Base-by-base conservation (phyloP, 1,140 invertebrate species). In the Drosophila nigromelanica region DNA sequence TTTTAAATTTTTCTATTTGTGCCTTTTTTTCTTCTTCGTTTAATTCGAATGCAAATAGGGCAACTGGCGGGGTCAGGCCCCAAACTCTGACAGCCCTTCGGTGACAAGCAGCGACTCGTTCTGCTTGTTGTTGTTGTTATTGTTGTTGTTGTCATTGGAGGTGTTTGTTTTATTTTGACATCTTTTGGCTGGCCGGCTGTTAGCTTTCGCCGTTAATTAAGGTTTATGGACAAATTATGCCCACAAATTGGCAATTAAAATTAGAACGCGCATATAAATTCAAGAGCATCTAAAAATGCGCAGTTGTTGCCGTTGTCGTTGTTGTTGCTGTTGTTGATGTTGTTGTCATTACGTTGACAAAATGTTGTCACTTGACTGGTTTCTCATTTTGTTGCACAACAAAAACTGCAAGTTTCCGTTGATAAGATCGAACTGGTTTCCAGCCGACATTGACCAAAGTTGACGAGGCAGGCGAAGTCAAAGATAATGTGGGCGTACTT, bases 231-330 rank as follows among this genome's bases (percentile, higher is more conserved):
- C 83, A 89, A 89, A 89, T 89, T 89, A 89, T 89, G 83, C 80
- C 85, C 83, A 89, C 83, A 89, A 89, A 89, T 89, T 89, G 83
- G 73, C 83, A 89, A 89, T 89, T 89, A 89, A 89, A 89, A 89
- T 89, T 89, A 89, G 83, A 89, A 83, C 83, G 83, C 79, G 79
- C 60, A 80, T 76, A 89, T 89, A 89, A 89, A 89, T 89, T 89
- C 78, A 89, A 89, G 61, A 81, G 76, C 58, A 76, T 18, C 70
- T 21, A 54, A 21, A 64, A 58, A 52, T 33, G 39, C 21, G 11
- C 50, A 59, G 40, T 54, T 47, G 27, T 27, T 27, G 27, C 27
- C 27, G 27, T 27, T 27, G 27, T 27, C 6, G 27, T 27, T 6
- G 24, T 33, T 54, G 27, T 5, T 35, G 18, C 21, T 33, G 14